Percentiles rank a stretch among this genome's conserved stretches.
phyloP scores from a whole-genome alignment of 2,888 invertebrate genomes.

The Taphrorychus bicolor region DNA sequence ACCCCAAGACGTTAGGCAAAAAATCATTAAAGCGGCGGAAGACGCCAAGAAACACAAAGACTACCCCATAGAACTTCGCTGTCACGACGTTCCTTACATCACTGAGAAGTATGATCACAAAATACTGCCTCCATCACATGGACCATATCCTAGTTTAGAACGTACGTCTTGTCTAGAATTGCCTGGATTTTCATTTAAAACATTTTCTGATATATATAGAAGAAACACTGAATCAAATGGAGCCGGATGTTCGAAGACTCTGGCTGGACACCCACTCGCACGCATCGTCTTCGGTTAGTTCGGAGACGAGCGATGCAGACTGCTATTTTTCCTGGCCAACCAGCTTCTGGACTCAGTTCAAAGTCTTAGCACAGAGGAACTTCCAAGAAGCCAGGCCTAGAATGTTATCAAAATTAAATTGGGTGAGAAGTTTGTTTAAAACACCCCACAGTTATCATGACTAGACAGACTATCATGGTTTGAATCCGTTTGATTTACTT shows the following conservation, averaged over 20 bases:
- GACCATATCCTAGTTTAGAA: conserved; percentile 56
- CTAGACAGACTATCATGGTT: too few relatives aligned
- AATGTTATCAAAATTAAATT: conserved; percentile 79
- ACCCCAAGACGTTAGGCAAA: conserved; percentile 70
- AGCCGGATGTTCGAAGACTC: conserved; percentile 70
- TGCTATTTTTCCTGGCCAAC: conserved; percentile 74
- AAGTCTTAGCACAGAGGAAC: conserved; percentile 76
- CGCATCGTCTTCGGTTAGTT: conserved; percentile 69
- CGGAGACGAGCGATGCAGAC: conserved; percentile 66
- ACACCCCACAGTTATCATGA: too few relatives aligned
- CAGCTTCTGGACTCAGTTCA: conserved; percentile 80
- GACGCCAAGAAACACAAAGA: conserved; percentile 67
- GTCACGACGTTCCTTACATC: conserved; percentile 55
- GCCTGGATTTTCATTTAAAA: not conserved
- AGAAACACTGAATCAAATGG: conserved; percentile 60
- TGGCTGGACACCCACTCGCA: conserved; percentile 77
- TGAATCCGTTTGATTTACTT: too few relatives aligned
- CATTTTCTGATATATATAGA: conserved; percentile 51
- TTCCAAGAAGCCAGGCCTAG: conserved; percentile 77
- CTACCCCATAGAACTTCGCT: conserved; percentile 65
- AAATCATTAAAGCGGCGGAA: conserved; percentile 71
- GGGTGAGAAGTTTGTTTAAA: conserved; percentile 59
- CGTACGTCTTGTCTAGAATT: conserved; percentile 49
- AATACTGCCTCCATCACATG: conserved; percentile 50
- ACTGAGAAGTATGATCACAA: conserved; percentile 56